phyloP scores from a whole-genome alignment of 2,888 invertebrate species.

The Nomada fucata region DNA sequence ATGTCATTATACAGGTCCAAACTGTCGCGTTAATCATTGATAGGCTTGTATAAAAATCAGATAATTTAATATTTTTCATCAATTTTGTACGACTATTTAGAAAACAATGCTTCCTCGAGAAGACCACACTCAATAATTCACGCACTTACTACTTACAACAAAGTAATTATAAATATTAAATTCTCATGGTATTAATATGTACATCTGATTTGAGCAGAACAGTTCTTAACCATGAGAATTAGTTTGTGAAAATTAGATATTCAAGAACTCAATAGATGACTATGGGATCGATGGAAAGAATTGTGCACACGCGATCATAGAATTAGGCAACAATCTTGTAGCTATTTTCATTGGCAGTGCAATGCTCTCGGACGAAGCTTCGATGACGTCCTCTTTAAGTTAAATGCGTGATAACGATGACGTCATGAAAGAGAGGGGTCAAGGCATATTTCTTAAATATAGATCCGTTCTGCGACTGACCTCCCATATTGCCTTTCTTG shows the following conservation, averaged over 20 bases:
- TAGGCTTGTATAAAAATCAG: no score
- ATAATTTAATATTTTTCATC: no score
- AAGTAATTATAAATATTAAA: background rate
- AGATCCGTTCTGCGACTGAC: constrained; percentile 24
- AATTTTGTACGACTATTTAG: no score
- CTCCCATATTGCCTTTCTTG: background rate
- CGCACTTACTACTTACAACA: background rate
- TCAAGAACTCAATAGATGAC: constrained; percentile 54
- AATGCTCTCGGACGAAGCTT: constrained; percentile 40
- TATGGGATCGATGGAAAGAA: constrained; percentile 55
- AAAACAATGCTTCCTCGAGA: no score
- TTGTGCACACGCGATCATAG: constrained; percentile 71
- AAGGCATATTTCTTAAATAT: constrained; percentile 65
- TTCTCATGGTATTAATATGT: background rate
- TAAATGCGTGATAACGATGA: constrained; percentile 62
- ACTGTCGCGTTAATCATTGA: no score
- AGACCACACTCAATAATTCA: no score
- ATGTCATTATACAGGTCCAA: no score
- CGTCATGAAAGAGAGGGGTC: constrained; percentile 72
- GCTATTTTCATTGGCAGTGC: constrained; percentile 65
- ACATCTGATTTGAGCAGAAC: constrained; percentile 40
- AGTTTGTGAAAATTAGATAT: constrained; percentile 54
- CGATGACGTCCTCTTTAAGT: constrained; percentile 66
- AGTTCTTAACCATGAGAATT: constrained; percentile 25
- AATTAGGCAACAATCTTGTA: constrained; percentile 60